phyloP scores from a whole-genome alignment of 2,888 invertebrate species.

The Leptothorax acervorum region DNA sequence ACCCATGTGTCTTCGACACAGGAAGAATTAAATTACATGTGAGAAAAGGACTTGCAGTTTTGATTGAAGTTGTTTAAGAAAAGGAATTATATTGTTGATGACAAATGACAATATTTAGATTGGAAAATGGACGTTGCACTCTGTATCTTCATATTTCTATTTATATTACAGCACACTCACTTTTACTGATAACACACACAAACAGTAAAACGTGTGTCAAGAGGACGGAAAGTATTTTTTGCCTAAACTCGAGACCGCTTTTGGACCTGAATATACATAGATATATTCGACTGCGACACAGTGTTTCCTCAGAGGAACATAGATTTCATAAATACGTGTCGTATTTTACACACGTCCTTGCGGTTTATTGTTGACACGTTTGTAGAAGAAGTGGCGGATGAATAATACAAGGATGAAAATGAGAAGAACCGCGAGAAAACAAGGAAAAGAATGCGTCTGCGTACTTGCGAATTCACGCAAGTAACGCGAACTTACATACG shows the following conservation, averaged over 20 bases:
- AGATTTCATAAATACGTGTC: not conserved
- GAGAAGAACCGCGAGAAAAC: not conserved
- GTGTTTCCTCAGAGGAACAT: not conserved
- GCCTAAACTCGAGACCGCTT: not conserved
- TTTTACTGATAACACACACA: not conserved
- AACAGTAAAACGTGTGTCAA: not conserved
- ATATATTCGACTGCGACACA: no score
- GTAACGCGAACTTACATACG: not conserved
- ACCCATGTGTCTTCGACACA: not conserved
- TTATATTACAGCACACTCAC: not conserved
- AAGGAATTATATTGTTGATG: not conserved
- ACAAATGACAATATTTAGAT: not conserved
- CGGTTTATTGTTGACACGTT: not conserved
- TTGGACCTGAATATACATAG: not conserved
- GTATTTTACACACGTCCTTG: constrained; percentile 3
- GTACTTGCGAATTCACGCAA: not conserved
- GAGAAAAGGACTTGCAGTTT: not conserved
- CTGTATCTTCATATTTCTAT: not conserved
- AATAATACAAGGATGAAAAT: not conserved
- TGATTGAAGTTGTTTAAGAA: not conserved
- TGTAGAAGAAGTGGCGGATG: not conserved
- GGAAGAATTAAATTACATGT: not conserved
- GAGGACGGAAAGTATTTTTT: not conserved
- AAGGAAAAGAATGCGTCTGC: not conserved
- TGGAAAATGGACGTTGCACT: not conserved